These are phyloP conservation scores for Danaus melanippus DNA, from an alignment of 1,140 invertebrate genomes.

Conservation along the genomic window DNA sequence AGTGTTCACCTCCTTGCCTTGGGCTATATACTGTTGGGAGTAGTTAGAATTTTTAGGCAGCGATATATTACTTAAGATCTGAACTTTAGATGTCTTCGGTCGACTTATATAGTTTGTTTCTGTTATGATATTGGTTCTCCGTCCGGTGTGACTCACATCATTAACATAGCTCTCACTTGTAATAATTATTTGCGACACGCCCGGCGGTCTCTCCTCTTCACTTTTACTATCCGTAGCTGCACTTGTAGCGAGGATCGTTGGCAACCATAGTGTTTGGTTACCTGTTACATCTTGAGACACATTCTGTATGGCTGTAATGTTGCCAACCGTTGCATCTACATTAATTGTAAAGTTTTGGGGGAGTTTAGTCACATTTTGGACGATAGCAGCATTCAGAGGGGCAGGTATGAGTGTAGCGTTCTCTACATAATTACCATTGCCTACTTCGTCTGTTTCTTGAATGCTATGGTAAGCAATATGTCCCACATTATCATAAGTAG, in stretches of 20 bases:
- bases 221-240: constrained; percentile 46
- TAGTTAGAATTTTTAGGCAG: constrained; percentile 59
- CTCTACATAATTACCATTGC: constrained; percentile 52
- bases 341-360: constrained; percentile 67
- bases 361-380: constrained; percentile 65
- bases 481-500: constrained; percentile 47
- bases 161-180: constrained; percentile 62
- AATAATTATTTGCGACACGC: constrained; percentile 68
- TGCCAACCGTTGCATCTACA: constrained; percentile 60
- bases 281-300: constrained; percentile 62
- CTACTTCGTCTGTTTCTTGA: constrained; percentile 55
- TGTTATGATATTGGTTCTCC: constrained; percentile 56
- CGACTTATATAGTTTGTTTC: constrained; percentile 52
- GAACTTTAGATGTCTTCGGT: constrained; percentile 60
- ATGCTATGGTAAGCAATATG: constrained; percentile 55
- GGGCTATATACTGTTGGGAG: constrained; percentile 53
- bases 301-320: constrained; percentile 66
- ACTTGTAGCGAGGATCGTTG: constrained; percentile 57
- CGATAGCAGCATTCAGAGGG: constrained; percentile 57
- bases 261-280: constrained; percentile 61
- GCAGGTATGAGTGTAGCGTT: constrained; percentile 60
- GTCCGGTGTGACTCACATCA: constrained; percentile 38
- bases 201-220: constrained; percentile 54
- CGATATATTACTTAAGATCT: constrained; percentile 65
- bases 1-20: constrained; percentile 45